Percentiles rank a stretch among this genome's conserved stretches.
These are phyloP conservation scores for Peromyscus leucopus DNA, from an alignment of 2,113 vertebrate species.

Conservation along the genomic window DNA sequence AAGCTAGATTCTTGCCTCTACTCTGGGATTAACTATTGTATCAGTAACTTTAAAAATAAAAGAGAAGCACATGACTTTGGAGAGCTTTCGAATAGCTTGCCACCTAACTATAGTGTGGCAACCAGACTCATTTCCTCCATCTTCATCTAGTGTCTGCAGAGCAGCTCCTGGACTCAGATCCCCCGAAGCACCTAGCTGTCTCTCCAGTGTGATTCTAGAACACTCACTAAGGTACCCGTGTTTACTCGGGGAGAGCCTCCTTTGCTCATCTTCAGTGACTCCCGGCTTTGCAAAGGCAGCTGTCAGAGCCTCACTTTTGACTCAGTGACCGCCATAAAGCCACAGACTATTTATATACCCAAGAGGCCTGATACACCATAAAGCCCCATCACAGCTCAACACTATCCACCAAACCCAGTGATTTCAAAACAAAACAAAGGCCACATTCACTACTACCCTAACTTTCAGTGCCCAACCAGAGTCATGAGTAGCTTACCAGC, in stretches of 20 bases:
- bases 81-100: neutral
- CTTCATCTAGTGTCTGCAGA: neutral
- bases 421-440: neutral
- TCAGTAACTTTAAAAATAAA: constrained; percentile 71
- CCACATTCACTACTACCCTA: neutral
- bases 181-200: neutral
- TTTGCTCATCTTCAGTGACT: neutral
- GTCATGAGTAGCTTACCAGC: neutral
- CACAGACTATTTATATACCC: neutral
- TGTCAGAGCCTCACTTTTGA: neutral
- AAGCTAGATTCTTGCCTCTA: constrained; percentile 36
- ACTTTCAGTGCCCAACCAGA: neutral
- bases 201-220: neutral
- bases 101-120: neutral
- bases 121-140: constrained; percentile 4
- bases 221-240: neutral
- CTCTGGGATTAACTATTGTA: constrained; percentile 56
- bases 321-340: neutral
- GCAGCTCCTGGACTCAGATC: neutral
- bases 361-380: rapidly evolving
- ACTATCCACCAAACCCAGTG: neutral
- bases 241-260: neutral
- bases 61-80: constrained; percentile 21
- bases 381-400: neutral
- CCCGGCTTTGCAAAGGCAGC: neutral